Base-by-base conservation (phyloP, 2,888 invertebrate species). In the Habrosyne pyritoides region DNA sequence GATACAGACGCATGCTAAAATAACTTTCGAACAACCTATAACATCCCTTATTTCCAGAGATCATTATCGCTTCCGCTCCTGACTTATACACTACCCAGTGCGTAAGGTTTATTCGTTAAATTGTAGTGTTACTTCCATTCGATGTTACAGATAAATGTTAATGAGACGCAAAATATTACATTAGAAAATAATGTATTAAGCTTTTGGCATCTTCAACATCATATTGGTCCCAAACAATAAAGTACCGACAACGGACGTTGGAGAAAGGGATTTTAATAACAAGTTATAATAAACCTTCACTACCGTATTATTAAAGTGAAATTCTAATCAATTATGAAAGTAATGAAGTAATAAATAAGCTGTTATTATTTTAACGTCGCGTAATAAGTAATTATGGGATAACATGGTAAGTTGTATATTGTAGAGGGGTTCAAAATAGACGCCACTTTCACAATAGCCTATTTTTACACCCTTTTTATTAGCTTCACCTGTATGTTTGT, bases 91-190 rank as follows among this genome's bases (percentile, higher is more conserved):
- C 58, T 60, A 47, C 1, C n/a, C 54, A 48, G 47, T 26, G 51
- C 30, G 14, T 36, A 55, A 42, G 46, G 53, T 56, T 77, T 76
- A 77, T 78, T 73, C 59, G 56, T 54, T 59, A 59, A 63, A 33
- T 69, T 68, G 33, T 33, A 33, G 33, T 60, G 66, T 78, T 63
- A 79, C 82, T 79, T 79, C 79, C 79, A 69, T 81, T 63, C 55
- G 57, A 65, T 61, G 60, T 69, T 66, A 65, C 61, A 73, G 80
- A 84, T 83, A 81, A 64, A 33, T 64, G 62, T 57, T 77, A 82
- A 84, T 81, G 33, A 33, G 33, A 33, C 33, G n/a, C n/a, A n/a
- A n/a, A 33, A n/a, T 33, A 33, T n/a, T 5, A 1, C 33, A 0
- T n/a, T n/a, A n/a, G n/a, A 33, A 33, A 33, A 33, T 33, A 33